A percentile compares a stretch with the other conserved stretches of the same genome.
phyloP scores from a whole-genome alignment of 2,888 invertebrate genomes.

The Leucophenga maculata region DNA sequence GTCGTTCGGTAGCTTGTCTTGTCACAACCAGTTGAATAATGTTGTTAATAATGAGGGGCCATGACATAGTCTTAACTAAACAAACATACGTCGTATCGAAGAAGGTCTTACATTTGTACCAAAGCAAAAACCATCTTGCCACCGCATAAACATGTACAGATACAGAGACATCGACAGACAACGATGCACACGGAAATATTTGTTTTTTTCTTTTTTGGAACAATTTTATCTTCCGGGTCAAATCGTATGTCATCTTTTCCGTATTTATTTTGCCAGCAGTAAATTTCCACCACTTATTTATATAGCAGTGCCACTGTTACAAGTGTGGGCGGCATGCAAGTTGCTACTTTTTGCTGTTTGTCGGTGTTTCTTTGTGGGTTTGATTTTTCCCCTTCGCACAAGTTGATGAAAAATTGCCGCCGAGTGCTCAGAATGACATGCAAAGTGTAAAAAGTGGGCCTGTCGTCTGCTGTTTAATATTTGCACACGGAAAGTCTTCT shows the following conservation, averaged over 20 bases:
- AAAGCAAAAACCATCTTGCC: conserved; percentile 14
- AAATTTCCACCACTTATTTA: conserved; percentile 12
- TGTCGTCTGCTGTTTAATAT: background rate
- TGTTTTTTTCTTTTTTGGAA: conserved; percentile 59
- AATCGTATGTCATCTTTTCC: conserved; percentile 64
- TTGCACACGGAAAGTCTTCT: background rate
- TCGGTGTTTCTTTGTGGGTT: background rate
- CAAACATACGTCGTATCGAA: conserved; percentile 39
- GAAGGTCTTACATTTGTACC: conserved; percentile 37
- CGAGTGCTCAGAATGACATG: conserved; percentile 10
- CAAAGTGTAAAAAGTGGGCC: conserved; percentile 20
- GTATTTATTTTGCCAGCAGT: conserved; percentile 52
- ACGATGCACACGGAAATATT: conserved; percentile 48
- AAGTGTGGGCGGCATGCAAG: background rate
- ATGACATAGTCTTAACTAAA: conserved; percentile 57
- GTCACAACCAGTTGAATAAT: conserved; percentile 62
- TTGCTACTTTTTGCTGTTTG: background rate
- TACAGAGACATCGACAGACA: conserved; percentile 16
- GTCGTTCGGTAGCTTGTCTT: too few relatives aligned
- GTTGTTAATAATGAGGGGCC: conserved; percentile 60
- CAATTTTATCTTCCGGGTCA: conserved; percentile 61
- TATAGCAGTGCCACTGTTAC: too few relatives aligned
- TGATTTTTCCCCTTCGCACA: conserved; percentile 21
- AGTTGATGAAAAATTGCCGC: conserved; percentile 25
- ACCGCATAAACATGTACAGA: background rate